phyloP scores from a whole-genome alignment of 2,113 vertebrate genomes.

The Cettia cetti region DNA sequence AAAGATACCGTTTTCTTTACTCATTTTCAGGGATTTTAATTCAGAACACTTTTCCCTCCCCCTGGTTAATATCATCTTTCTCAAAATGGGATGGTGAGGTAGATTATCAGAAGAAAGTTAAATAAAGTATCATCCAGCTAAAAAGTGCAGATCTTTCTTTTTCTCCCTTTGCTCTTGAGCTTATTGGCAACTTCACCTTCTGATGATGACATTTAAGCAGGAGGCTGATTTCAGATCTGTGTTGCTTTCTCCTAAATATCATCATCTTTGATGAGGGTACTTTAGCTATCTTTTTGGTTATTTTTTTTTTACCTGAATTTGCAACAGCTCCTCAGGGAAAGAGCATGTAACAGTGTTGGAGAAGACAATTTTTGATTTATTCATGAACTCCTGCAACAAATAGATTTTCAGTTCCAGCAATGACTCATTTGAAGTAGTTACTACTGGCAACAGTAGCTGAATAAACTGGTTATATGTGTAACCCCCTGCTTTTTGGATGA shows the following conservation, averaged over 20 bases:
- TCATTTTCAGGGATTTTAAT: neutral
- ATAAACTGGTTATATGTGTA: neutral
- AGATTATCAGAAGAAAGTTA: neutral
- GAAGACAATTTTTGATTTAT: neutral
- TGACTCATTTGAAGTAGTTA: slow-evolving; percentile 42
- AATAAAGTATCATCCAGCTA: neutral
- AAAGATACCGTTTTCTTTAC: neutral
- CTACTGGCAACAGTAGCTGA: neutral
- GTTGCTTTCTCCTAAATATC: neutral
- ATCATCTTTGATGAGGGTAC: neutral
- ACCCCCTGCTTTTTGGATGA: neutral
- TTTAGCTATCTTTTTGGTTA: neutral
- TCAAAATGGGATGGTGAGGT: neutral
- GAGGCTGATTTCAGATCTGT: neutral
- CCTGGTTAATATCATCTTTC: neutral
- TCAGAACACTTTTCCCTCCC: neutral
- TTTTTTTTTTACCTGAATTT: neutral
- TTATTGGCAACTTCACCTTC: neutral
- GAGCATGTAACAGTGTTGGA: neutral
- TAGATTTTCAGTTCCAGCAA: neutral
- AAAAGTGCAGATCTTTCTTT: neutral
- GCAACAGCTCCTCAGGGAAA: neutral
- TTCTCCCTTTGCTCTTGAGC: neutral
- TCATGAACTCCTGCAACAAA: neutral
- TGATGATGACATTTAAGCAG: neutral